Conservation (phyloP, 2,888 invertebrate species). For the Drosophila lacicola region DNA sequence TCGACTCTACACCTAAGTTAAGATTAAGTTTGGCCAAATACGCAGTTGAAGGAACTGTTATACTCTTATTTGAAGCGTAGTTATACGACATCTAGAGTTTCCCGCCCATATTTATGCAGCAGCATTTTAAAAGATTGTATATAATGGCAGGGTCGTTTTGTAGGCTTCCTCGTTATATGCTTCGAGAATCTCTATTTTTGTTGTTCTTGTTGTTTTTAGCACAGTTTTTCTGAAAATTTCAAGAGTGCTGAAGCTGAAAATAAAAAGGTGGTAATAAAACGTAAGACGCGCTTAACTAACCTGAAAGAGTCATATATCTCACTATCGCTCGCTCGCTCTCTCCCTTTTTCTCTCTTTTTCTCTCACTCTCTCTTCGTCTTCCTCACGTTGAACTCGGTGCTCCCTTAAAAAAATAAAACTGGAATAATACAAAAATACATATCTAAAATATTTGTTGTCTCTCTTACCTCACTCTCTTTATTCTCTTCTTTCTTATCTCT, state of each 20-base stretch:
- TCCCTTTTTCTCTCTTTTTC: slow-evolving; percentile 29
- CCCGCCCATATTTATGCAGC: slow-evolving; percentile 4
- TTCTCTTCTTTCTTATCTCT: slow-evolving; percentile 34
- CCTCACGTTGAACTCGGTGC: slow-evolving; percentile 33
- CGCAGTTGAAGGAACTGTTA: slow-evolving; percentile 26
- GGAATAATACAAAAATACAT: slow-evolving; percentile 36
- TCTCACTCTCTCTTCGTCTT: slow-evolving; percentile 33
- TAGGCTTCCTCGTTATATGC: slow-evolving; percentile 79
- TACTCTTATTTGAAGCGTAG: slow-evolving; percentile 6
- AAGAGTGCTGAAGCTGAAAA: slow-evolving; percentile 19
- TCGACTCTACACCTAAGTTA: slow-evolving; percentile 50
- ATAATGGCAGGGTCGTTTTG: slow-evolving; percentile 41
- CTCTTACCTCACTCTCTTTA: slow-evolving; percentile 33
- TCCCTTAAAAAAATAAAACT: slow-evolving; percentile 20
- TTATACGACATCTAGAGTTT: slow-evolving; percentile 13
- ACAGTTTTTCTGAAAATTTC: slow-evolving; percentile 40
- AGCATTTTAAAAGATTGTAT: slow-evolving; percentile 7
- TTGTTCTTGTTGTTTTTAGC: slow-evolving; percentile 78
- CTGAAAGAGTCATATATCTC: slow-evolving; percentile 58
- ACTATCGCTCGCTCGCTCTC: slow-evolving; percentile 46
- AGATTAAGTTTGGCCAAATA: slow-evolving; percentile 31
- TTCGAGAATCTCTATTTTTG: slow-evolving; percentile 84
- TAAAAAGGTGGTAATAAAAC: slow-evolving; percentile 73
- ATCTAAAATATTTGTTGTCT: slow-evolving; percentile 44
- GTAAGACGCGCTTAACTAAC: slow-evolving; percentile 79